Percentiles rank a stretch among this genome's conserved stretches.
These are phyloP conservation scores for Microctonus brassicae DNA, from an alignment of 2,888 invertebrate genomes.

Conservation along the genomic window DNA sequence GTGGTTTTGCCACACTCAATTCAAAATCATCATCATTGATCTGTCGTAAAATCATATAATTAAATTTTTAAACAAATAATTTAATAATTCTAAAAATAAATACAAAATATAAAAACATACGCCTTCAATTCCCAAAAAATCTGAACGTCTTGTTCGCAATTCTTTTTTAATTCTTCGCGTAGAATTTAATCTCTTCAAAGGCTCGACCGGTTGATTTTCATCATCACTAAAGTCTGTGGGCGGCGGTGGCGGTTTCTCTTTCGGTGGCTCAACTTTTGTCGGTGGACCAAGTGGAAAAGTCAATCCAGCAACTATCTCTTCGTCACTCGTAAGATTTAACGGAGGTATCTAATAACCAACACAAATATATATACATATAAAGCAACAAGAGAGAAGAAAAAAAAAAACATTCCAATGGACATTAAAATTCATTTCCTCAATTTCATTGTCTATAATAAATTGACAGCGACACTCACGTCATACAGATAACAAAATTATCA, in stretches of 20 bases:
- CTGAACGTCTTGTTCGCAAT: constrained; percentile 84
- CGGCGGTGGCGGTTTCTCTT: constrained; percentile 88
- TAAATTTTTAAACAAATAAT: constrained; percentile 25
- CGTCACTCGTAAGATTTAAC: constrained; percentile 62
- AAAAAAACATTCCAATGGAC: not conserved
- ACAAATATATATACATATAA: not conserved
- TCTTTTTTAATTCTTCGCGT: constrained; percentile 90
- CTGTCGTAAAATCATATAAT: constrained; percentile 59
- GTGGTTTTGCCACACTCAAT: constrained; percentile 79
- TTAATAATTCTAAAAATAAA: not conserved
- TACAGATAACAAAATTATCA: constrained; percentile 12
- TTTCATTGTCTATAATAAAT: not conserved
- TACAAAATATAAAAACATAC: constrained; percentile 52
- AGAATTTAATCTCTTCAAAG: constrained; percentile 82
- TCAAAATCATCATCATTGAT: constrained; percentile 78
- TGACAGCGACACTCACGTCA: constrained; percentile 5
- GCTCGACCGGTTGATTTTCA: constrained; percentile 68
- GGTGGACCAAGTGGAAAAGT: constrained; percentile 74
- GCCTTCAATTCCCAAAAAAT: constrained; percentile 88
- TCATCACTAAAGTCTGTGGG: constrained; percentile 74
- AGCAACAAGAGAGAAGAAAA: not conserved
- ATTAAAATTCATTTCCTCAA: not conserved
- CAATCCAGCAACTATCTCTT: constrained; percentile 62
- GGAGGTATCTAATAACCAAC: constrained; percentile 62
- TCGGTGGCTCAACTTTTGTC: constrained; percentile 81